phyloP scores from a whole-genome alignment of 2,888 invertebrate genomes.

The Desoria tigrina region DNA sequence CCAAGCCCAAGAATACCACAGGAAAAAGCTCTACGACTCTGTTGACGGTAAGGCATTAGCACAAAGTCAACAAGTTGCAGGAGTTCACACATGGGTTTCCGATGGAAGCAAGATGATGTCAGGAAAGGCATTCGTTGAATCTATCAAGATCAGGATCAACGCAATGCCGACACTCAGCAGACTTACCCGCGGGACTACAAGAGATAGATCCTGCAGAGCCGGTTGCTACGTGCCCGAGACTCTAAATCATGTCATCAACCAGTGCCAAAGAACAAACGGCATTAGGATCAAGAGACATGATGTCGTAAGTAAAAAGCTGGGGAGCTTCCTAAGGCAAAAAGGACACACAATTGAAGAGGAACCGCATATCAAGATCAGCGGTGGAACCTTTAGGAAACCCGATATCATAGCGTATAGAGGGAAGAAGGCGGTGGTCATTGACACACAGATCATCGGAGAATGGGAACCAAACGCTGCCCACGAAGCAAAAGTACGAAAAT shows the following conservation, averaged over 20 bases:
- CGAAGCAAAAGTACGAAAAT: too few species aligned
- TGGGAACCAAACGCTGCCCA: too few species aligned
- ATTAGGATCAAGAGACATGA: too few species aligned
- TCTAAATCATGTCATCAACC: constrained; percentile 5
- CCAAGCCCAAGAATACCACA: neutral
- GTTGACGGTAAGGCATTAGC: constrained; percentile 4
- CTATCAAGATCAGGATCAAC: constrained; percentile 10
- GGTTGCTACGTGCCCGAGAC: constrained; percentile 9
- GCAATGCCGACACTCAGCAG: neutral
- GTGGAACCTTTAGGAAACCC: too few species aligned
- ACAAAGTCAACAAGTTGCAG: neutral
- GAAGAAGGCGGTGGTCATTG: too few species aligned
- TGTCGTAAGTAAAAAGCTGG: too few species aligned
- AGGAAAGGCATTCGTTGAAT: constrained; percentile 3
- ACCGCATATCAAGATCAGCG: too few species aligned
- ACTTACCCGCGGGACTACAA: neutral
- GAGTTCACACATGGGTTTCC: neutral
- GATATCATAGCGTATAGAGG: too few species aligned
- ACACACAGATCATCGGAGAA: too few species aligned
- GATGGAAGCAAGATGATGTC: constrained; percentile 5
- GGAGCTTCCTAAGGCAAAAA: too few species aligned
- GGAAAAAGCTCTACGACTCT: neutral
- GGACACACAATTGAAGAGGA: too few species aligned
- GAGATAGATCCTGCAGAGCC: neutral
- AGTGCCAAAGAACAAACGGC: too few species aligned